Percentiles rank a stretch among this genome's conserved stretches.
Conservation (phyloP, 2,797 vertebrate species). For the Astyanax mexicanus region DNA sequence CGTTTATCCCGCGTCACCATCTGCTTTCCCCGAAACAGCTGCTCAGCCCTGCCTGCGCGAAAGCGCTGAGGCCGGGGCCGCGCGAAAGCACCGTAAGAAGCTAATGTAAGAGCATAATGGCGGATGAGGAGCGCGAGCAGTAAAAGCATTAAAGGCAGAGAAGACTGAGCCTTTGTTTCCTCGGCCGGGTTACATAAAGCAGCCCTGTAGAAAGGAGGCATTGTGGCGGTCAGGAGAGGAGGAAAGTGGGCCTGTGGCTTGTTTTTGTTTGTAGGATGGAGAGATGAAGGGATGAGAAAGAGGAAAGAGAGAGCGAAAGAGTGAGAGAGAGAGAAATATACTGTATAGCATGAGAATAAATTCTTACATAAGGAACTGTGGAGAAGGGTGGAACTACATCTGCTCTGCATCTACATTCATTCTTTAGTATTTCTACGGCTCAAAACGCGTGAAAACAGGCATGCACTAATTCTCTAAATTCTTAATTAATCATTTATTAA, state of each 20-base stretch:
- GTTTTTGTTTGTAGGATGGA: slow-evolving; percentile 62
- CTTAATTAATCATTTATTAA: no score
- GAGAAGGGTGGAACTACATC: slow-evolving; percentile 21
- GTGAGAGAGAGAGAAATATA: no score
- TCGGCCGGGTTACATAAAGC: slow-evolving; percentile 37
- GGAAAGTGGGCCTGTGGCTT: slow-evolving; percentile 51
- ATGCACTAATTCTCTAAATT: no score
- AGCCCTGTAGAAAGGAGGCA: slow-evolving; percentile 47
- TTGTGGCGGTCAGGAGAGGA: slow-evolving; percentile 37
- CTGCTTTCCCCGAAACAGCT: slow-evolving; percentile 8
- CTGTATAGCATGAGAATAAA: slow-evolving; percentile 37
- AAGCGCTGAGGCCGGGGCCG: slow-evolving; percentile 24
- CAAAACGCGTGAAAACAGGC: no score
- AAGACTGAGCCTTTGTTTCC: slow-evolving; percentile 38
- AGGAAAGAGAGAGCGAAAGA: slow-evolving; percentile 35
- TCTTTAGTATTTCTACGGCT: no score
- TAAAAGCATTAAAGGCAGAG: slow-evolving; percentile 43
- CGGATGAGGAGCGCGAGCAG: slow-evolving; percentile 12
- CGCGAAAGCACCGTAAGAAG: slow-evolving; percentile 26
- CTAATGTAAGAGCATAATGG: slow-evolving; percentile 45
- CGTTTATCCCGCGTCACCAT: slow-evolving; percentile 50
- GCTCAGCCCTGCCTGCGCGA: slow-evolving; percentile 29
- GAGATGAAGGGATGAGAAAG: slow-evolving; percentile 49
- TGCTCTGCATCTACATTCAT: no score
- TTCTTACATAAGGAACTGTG: slow-evolving; percentile 32